Percentiles rank a stretch among this genome's conserved stretches.
Evolutionary conservation across 2,888 invertebrate species (phyloP).

Genomic region (Chesias legatella): DNA sequence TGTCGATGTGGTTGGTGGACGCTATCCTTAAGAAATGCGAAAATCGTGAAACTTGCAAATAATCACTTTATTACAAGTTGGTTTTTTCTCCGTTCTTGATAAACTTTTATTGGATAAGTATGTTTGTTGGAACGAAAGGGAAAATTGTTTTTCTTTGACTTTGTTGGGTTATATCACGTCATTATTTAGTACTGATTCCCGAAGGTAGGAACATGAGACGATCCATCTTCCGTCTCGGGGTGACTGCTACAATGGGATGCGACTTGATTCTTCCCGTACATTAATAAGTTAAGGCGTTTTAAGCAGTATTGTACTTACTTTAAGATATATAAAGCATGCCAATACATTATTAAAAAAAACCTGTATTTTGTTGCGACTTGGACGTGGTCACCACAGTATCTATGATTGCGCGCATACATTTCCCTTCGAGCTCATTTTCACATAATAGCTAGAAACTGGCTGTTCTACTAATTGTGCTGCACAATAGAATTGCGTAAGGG

Average conservation of each 20-base stretch:
- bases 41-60: conserved; percentile 7
- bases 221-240: too few species aligned
- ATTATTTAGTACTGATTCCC: too few species aligned
- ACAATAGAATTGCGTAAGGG: conserved; percentile 17
- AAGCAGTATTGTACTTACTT: too few species aligned
- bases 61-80: conserved; percentile 14
- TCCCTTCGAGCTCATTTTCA: conserved; percentile 22
- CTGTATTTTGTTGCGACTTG: too few species aligned
- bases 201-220: too few species aligned
- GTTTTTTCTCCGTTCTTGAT: not conserved
- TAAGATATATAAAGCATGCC: too few species aligned
- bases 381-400: conserved; percentile 6
- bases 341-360: too few species aligned
- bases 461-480: conserved; percentile 11
- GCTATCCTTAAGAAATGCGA: not conserved
- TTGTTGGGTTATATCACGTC: not conserved
- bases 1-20: not conserved
- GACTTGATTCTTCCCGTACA: too few species aligned
- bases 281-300: too few species aligned
- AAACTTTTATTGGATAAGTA: conserved; percentile 11
- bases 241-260: too few species aligned
- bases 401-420: conserved; percentile 20
- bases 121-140: conserved; percentile 1
- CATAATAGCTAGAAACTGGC: conserved; percentile 20
- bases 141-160: conserved; percentile 1